phyloP scores from a whole-genome alignment of 2,888 invertebrate genomes.

The Peribatodes rhomboidaria region DNA sequence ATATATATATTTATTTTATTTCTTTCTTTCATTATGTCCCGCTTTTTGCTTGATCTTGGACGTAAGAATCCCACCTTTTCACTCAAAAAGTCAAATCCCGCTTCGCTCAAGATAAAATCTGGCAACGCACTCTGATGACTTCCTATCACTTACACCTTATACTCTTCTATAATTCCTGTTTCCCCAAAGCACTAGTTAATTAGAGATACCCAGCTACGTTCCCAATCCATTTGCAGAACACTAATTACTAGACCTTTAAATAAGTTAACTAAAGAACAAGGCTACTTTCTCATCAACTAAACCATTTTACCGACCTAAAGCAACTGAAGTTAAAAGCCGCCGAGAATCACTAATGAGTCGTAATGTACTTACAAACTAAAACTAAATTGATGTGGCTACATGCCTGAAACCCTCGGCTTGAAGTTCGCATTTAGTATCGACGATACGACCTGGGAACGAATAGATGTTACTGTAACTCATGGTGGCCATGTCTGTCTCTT shows the following conservation, averaged over 20 bases:
- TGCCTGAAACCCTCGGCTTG: conserved; percentile 4
- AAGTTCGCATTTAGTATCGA: not conserved
- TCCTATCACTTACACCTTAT: no score
- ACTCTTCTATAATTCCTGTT: not conserved
- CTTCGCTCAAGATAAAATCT: no score
- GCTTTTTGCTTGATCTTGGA: no score
- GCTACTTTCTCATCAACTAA: conserved; percentile 16
- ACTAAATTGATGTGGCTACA: conserved; percentile 17
- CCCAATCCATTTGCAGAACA: not conserved
- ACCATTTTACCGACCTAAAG: conserved; percentile 8
- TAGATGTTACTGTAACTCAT: not conserved
- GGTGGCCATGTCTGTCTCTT: not conserved
- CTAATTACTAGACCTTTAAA: conserved; percentile 5
- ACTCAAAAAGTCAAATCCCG: no score
- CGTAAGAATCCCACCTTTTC: no score
- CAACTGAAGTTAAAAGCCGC: conserved; percentile 14
- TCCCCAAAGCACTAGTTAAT: not conserved
- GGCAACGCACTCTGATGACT: no score
- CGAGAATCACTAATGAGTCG: conserved; percentile 21
- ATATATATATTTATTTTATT: no score
- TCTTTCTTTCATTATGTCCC: no score
- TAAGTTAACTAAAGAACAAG: conserved; percentile 6
- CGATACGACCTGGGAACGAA: not conserved
- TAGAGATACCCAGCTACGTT: not conserved
- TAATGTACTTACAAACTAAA: conserved; percentile 22